phyloP scores from a whole-genome alignment of 2,888 invertebrate genomes.

The Pseudococcus jackbeardsleyi region DNA sequence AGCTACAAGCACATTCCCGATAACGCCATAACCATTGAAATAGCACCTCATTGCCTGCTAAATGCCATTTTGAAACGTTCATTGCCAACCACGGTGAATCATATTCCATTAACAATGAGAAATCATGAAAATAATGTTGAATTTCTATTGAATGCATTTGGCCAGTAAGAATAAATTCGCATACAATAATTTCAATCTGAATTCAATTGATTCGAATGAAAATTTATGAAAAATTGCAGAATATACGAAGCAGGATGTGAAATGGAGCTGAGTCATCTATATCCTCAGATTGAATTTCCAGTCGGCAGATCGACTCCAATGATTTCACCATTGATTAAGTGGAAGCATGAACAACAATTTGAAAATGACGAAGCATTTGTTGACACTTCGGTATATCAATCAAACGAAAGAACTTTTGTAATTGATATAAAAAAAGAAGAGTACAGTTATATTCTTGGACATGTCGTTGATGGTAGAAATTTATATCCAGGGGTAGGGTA shows the following conservation, averaged over 20 bases:
- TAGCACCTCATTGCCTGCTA: slow-evolving; percentile 79
- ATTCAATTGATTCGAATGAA: neutral
- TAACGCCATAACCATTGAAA: slow-evolving; percentile 77
- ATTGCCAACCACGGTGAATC: slow-evolving; percentile 73
- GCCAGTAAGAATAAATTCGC: slow-evolving; percentile 69
- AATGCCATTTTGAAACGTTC: slow-evolving; percentile 78
- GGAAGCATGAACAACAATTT: slow-evolving; percentile 75
- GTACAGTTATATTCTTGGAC: neutral
- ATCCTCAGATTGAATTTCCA: slow-evolving; percentile 72
- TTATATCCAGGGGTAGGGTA: slow-evolving; percentile 41
- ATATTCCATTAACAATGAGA: slow-evolving; percentile 75
- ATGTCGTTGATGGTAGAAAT: slow-evolving; percentile 34
- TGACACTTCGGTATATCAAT: neutral
- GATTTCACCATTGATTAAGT: slow-evolving; percentile 73
- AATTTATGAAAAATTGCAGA: slow-evolving; percentile 13
- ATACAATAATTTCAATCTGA: neutral
- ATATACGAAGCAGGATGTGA: slow-evolving; percentile 74
- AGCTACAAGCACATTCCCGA: slow-evolving; percentile 76
- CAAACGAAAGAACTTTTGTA: neutral
- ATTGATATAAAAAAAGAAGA: neutral
- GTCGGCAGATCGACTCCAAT: slow-evolving; percentile 74
- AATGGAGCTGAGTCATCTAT: slow-evolving; percentile 73
- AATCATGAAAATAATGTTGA: slow-evolving; percentile 72
- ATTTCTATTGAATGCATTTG: slow-evolving; percentile 71
- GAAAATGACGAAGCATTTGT: slow-evolving; percentile 67